These are phyloP conservation scores for Amblyteles armatorius DNA, from an alignment of 2,888 invertebrate genomes.

Conservation along the genomic window DNA sequence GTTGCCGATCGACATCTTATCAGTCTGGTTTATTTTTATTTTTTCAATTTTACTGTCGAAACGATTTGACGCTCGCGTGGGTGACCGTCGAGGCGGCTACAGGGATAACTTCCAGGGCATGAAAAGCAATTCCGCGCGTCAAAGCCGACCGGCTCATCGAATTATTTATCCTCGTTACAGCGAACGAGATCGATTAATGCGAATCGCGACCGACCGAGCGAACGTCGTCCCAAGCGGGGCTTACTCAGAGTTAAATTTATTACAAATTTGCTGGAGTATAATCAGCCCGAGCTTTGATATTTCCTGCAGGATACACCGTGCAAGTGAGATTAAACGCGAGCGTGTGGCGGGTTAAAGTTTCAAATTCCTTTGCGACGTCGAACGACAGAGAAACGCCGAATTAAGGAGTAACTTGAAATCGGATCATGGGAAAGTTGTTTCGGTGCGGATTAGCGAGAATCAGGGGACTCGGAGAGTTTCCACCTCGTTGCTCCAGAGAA, in stretches of 20 bases:
- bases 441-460: conserved; percentile 1
- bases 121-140: conserved; percentile 18
- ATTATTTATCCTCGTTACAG: conserved; percentile 48
- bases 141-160: conserved; percentile 40
- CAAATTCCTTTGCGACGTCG: conserved; percentile 19
- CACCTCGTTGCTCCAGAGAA: neutral
- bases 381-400: conserved; percentile 12
- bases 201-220: neutral
- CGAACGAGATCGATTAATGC: neutral
- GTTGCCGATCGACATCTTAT: no score
- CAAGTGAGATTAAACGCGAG: conserved; percentile 1
- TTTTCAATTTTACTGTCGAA: neutral
- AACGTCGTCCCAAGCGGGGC: conserved; percentile 7
- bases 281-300: conserved; percentile 46
- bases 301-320: neutral
- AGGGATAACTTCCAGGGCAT: conserved; percentile 30
- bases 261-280: conserved; percentile 47
- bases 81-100: neutral
- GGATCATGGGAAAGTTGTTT: conserved; percentile 20
- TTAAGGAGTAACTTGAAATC: conserved; percentile 27
- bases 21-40: neutral
- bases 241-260: conserved; percentile 51
- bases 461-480: neutral
- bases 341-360: conserved; percentile 2
- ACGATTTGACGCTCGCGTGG: neutral